Base-by-base conservation (phyloP, 1,140 invertebrate species). In the Lepidostoma basale region DNA sequence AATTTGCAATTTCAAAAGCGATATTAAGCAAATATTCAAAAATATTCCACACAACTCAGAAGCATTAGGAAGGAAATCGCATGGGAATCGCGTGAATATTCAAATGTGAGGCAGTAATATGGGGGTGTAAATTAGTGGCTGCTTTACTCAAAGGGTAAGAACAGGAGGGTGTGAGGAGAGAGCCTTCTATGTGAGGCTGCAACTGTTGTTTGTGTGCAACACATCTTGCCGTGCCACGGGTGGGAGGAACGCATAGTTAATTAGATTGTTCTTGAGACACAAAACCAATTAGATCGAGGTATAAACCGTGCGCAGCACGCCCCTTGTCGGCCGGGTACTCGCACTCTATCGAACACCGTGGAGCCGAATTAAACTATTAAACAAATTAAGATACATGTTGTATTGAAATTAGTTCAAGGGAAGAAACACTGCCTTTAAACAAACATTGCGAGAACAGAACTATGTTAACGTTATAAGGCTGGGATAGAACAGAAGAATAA, bases 121-220 rank as follows among this genome's bases (percentile, higher is more conserved):
- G 40, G 39, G 58, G 58, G 36, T 62, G 58, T 26, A 62, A 62
- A 62, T 62, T 62, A 62, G 58, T 44, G 33, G 33, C n/a, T 62
- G 58, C 58, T 26, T 62, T 14, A 18, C 23, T 62, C 16, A 25
- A 62, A 62, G 20, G n/a, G 54, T 36, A 18, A 12, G 10, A 3
- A 28, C 23, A 10, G 22, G 23, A 28, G 0, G 54, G 54, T 18
- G 28, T 10, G 54, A 33, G 33, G 39, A 16, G 12, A 39, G 54
- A 39, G 30, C 54, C 30, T 58, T 20, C 30, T 18, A 8, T 8
- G 54, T 39, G 18, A 23, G 12, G 44, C 44, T 18, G 20, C 44
- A 18, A 20, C 20, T 22, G 47, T 28, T 52, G 47, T 14, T 25
- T 28, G 25, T 52, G 47, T 52, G 47, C 25, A n/a, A n/a, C n/a